Evolutionary conservation across 2,888 invertebrate genomes (phyloP), one percentile per base, ranked within the genome.

Genomic region (Colletes collaris): DNA sequence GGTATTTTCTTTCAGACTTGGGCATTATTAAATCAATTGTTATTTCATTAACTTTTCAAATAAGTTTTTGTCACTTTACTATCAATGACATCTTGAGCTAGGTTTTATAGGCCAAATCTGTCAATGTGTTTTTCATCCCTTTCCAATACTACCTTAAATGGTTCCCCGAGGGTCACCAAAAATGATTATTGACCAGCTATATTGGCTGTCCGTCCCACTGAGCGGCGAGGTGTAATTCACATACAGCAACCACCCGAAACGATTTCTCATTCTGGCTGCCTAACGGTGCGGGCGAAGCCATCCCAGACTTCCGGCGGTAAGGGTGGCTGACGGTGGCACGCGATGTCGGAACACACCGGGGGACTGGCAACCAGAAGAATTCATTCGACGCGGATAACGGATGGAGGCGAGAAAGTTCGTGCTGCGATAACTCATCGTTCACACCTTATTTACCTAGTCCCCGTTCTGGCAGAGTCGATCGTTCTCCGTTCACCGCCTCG

Each of bases 211-310:
- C 77, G 81, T 79, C 81, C 76, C 83, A 52, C 82, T 78, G 72
- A 79, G 65, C 76, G 70, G 75, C 69, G 76, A 69, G 85, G 69
- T 80, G 79, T 82, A 82, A 85, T 80, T 83, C 77, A 78, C 81
- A 87, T 85, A 79, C 67, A 63, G 63, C 62, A 7, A 46, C 63
- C 53, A 62, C 70, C 68, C 66, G 76, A 76, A 40, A 69, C 83
- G 84, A 85, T 88, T 87, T 84, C 86, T 88, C 88, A 86, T 82
- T 81, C 85, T 60, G 78, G 68, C 80, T 75, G 72, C 59, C 72
- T 67, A 75, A 76, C 71, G 62, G 60, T 69, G 46, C 53, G 69
- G 10, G 19, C 19, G 52, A 49, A 40, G 68, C 55, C 16, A 55
- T 52, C 4, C 27, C 5, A 7, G 62, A 66, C 55, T 50, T 16